These are phyloP conservation scores for Galeruca laticollis DNA, from an alignment of 2,888 invertebrate species.

Conservation along the genomic window DNA sequence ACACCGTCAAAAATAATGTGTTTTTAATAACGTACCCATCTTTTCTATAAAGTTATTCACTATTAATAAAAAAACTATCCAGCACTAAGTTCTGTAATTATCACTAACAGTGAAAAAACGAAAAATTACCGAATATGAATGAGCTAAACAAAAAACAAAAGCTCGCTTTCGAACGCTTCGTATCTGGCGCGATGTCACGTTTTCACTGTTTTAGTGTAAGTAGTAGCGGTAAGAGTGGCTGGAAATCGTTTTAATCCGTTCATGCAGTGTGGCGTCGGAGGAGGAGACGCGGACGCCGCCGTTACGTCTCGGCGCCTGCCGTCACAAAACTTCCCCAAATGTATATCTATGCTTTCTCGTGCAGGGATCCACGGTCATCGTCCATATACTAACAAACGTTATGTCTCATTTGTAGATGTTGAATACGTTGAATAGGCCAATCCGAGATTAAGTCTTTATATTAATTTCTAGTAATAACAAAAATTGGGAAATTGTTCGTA, in stretches of 20 bases:
- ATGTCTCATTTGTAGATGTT: not conserved
- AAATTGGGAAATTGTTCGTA: too few species aligned
- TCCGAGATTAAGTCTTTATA: not conserved
- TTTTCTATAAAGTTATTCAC: not conserved
- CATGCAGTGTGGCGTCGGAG: constrained; percentile 27
- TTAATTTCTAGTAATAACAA: too few species aligned
- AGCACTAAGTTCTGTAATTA: not conserved
- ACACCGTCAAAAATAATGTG: not conserved
- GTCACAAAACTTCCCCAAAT: constrained; percentile 59
- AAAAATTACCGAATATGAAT: not conserved
- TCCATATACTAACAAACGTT: constrained; percentile 22
- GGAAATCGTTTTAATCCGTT: constrained; percentile 37
- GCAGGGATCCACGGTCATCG: constrained; percentile 51
- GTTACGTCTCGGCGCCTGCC: constrained; percentile 66
- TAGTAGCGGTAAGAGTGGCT: constrained; percentile 25
- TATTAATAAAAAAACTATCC: not conserved
- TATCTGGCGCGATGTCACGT: constrained; percentile 35
- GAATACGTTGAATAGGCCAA: not conserved
- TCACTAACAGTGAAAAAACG: not conserved
- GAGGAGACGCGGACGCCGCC: constrained; percentile 59
- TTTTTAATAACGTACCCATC: constrained; percentile 3
- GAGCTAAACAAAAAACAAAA: constrained; percentile 26
- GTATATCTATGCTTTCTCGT: constrained; percentile 9
- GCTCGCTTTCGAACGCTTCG: constrained; percentile 26
- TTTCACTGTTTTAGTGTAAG: constrained; percentile 21